Base-by-base conservation (phyloP, 2,797 vertebrate genomes). In the Coreius guichenoti region DNA sequence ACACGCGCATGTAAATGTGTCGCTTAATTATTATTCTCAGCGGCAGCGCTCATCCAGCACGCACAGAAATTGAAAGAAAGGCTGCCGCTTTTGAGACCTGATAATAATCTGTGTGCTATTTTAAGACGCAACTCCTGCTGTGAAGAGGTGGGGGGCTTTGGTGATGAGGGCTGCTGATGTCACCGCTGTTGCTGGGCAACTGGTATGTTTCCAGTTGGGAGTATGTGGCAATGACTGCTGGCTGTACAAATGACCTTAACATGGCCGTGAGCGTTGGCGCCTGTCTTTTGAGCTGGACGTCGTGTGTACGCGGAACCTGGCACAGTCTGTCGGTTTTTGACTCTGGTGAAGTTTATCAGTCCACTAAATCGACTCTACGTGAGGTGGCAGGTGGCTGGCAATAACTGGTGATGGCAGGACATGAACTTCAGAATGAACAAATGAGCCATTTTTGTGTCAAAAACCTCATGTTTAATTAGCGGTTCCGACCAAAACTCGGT, bases 121-220 rank as follows among this genome's bases (percentile, higher is more conserved):
- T 96, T 95, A 92, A 90, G 95, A 92, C 65, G 86, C 80, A 79
- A 87, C 90, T 91, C 88, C 87, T 88, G 89, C 83, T 49, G 67
- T 68, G 73, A 47, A 72, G 87, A 86, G 85, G 61, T 63, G 81
- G 74, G 68, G 45, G 80, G 68, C 21, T 70, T 31, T 69, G 49
- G 74, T 89, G 91, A 93, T 92, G 92, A 91, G 93, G 89, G 92
- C 93, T 94, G 92, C 94, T 95, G 93, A 95, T 95, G 92, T 95
- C 93, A 92, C 93, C 79, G 45, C 88, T 92, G 95, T 96, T 94
- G 94, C 95, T 78, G 93, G 92, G 95, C 91, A 97, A 95, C 94
- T 86, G 74, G 65, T 88, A 91, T 93, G 92, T 93, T 94, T 92
- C 90, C 93, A 93, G 91, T 91, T 92, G 83, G 86, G 87, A 92